Percentiles rank a stretch among this genome's conserved stretches.
These are phyloP conservation scores for Rhyacophila brunnea DNA, from an alignment of 1,140 invertebrate species.

Conservation along the genomic window DNA sequence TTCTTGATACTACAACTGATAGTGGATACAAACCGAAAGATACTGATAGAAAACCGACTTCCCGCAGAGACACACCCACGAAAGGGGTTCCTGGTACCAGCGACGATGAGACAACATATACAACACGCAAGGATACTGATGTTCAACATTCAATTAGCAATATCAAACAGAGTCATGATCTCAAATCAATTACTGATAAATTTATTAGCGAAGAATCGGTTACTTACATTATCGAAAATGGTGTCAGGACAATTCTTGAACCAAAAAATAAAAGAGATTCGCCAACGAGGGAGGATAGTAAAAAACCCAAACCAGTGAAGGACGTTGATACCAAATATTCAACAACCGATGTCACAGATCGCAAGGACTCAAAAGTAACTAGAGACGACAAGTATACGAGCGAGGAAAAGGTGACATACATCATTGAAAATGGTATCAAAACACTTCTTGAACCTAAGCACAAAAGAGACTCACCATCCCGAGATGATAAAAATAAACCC, in stretches of 20 bases:
- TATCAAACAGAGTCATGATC: not conserved
- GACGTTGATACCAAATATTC: not conserved
- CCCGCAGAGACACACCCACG: too few relatives aligned
- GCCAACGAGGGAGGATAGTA: slow-evolving; percentile 2
- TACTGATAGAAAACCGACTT: not conserved
- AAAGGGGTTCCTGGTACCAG: too few relatives aligned
- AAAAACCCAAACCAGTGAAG: not conserved
- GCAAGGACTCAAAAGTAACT: not conserved
- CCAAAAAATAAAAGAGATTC: slow-evolving; percentile 8
- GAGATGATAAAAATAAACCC: not conserved
- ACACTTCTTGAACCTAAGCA: slow-evolving; percentile 3
- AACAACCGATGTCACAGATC: not conserved
- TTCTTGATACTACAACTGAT: slow-evolving; percentile 2
- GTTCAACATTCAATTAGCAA: too few relatives aligned
- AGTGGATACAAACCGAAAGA: not conserved
- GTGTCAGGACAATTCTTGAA: slow-evolving; percentile 16
- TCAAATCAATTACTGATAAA: not conserved
- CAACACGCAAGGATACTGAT: too few relatives aligned
- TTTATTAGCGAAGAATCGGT: not conserved
- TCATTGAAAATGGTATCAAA: slow-evolving; percentile 25
- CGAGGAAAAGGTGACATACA: slow-evolving; percentile 21
- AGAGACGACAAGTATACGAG: not conserved
- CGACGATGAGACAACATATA: too few relatives aligned
- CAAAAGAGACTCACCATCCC: not conserved
- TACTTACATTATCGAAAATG: slow-evolving; percentile 23